These are phyloP conservation scores for Mionectes macconnelli DNA, from an alignment of 2,113 vertebrate species.

Conservation along the genomic window DNA sequence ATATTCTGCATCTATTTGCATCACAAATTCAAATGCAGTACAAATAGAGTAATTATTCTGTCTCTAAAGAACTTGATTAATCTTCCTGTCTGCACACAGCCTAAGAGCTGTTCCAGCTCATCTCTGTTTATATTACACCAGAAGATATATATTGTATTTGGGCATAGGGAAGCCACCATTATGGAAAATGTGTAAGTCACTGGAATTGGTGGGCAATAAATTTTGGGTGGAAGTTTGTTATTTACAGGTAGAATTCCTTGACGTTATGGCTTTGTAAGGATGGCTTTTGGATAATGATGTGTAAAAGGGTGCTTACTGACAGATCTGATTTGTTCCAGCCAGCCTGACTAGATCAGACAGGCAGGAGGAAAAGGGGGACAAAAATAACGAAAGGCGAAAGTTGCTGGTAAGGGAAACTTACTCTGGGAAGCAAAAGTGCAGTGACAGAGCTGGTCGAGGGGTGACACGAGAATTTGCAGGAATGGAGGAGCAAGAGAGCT, in stretches of 20 bases:
- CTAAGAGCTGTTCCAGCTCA: background rate
- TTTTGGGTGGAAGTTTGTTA: background rate
- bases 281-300: background rate
- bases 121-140: background rate
- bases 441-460: background rate
- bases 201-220: background rate
- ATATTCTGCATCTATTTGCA: background rate
- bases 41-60: background rate
- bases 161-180: background rate
- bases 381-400: background rate
- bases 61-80: constrained; percentile 29
- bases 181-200: background rate
- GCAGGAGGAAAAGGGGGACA: background rate
- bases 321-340: background rate
- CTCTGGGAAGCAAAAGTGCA: background rate
- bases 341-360: background rate
- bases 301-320: background rate
- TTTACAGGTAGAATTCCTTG: background rate
- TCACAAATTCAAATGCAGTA: constrained; percentile 9
- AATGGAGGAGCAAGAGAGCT: background rate
- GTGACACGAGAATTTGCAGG: background rate
- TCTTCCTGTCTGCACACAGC: background rate
- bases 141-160: background rate
- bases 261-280: background rate
- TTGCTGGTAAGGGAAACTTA: background rate